A percentile compares a stretch with the other conserved stretches of the same genome.
Evolutionary conservation across 2,888 invertebrate genomes (phyloP).

Genomic region (Ecliptopera silaceata): DNA sequence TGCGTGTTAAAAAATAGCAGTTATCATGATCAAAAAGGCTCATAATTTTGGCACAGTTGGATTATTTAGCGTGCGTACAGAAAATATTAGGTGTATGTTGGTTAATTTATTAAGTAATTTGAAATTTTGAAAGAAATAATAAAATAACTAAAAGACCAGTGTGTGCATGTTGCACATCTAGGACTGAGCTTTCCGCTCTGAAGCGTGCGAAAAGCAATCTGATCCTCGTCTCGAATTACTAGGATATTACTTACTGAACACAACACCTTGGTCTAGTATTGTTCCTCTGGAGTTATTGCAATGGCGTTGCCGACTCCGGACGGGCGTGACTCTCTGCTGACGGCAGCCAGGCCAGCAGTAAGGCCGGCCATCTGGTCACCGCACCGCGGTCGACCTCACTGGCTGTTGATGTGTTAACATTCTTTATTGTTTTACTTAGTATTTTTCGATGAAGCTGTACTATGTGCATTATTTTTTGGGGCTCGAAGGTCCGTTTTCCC

Average conservation of each 20-base stretch:
- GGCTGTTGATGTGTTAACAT: slow-evolving; percentile 82
- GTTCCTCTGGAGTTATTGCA: slow-evolving; percentile 57
- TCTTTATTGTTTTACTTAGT: slow-evolving; percentile 58
- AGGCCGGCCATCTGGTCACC: slow-evolving; percentile 69
- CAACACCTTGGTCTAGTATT: slow-evolving; percentile 54
- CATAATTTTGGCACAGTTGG: no score
- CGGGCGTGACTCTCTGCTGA: slow-evolving; percentile 47
- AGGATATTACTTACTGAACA: slow-evolving; percentile 65
- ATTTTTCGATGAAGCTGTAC: slow-evolving; percentile 54
- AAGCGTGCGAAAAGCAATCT: slow-evolving; percentile 66
- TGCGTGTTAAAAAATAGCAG: no score
- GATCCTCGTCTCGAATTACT: slow-evolving; percentile 65
- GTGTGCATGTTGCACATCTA: slow-evolving; percentile 47
- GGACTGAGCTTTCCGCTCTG: slow-evolving; percentile 65
- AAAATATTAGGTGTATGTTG: no score
- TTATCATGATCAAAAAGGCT: no score
- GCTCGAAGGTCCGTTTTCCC: slow-evolving; percentile 52
- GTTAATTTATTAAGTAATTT: no score
- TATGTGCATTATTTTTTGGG: slow-evolving; percentile 60
- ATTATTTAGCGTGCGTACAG: no score
- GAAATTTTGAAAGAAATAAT: neutral
- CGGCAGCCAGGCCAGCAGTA: slow-evolving; percentile 34
- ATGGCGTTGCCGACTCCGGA: slow-evolving; percentile 62
- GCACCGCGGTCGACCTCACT: slow-evolving; percentile 74
- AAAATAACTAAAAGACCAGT: slow-evolving; percentile 7